Evolutionary conservation across 2,113 vertebrate species (phyloP).

Genomic region (Orcinus orca): DNA sequence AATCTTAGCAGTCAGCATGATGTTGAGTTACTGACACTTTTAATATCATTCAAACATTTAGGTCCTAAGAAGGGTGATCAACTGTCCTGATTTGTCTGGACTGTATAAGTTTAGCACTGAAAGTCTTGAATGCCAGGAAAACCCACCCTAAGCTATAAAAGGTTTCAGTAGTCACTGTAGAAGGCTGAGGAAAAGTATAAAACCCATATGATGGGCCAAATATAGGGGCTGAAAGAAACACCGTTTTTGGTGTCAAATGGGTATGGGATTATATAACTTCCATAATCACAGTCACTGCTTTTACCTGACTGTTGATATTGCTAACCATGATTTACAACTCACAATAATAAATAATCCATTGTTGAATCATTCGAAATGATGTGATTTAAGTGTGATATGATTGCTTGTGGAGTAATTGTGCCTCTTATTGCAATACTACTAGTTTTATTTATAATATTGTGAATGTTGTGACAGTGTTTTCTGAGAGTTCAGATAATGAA

Average conservation of each 20-base stretch:
- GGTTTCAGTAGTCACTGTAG: background rate
- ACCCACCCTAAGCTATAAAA: background rate
- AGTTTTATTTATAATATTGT: background rate
- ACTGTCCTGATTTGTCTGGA: background rate
- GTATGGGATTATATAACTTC: background rate
- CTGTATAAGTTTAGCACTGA: background rate
- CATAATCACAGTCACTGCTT: background rate
- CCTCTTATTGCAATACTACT: background rate
- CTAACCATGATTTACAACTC: background rate
- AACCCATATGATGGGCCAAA: background rate
- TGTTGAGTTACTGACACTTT: background rate
- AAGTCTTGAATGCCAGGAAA: background rate
- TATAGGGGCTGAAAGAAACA: background rate
- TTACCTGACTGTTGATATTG: background rate
- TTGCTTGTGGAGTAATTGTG: background rate
- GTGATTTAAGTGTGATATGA: background rate
- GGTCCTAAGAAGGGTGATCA: background rate
- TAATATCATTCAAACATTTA: background rate
- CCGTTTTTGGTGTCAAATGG: background rate
- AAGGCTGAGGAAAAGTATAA: background rate
- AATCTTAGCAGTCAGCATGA: too few relatives aligned
- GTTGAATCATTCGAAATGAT: background rate
- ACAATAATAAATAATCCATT: background rate
- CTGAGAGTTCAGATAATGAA: background rate
- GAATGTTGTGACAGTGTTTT: background rate